Conservation (phyloP, 1,140 invertebrate species). For the Harpegnathos saltator region DNA sequence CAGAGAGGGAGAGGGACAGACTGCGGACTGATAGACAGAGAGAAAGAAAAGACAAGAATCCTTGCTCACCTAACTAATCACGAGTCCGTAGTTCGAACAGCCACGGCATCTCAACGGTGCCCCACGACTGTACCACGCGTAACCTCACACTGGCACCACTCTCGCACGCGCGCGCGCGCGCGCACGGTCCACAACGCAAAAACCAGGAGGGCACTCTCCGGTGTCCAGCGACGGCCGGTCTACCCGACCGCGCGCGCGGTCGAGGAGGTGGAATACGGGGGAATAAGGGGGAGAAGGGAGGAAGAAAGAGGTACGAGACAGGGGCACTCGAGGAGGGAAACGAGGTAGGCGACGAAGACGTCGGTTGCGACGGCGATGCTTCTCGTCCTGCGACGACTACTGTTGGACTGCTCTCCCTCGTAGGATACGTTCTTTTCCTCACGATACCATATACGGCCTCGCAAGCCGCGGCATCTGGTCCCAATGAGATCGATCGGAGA, state of each 20-base stretch:
- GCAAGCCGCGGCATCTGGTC: conserved; percentile 6
- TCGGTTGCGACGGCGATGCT: not conserved
- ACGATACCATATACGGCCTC: conserved; percentile 28
- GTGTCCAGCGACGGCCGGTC: conserved; percentile 3
- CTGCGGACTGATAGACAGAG: not conserved
- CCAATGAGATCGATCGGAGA: conserved; percentile 1
- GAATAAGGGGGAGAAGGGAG: too few relatives aligned
- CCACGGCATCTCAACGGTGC: conserved; percentile 85
- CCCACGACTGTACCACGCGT: conserved; percentile 75
- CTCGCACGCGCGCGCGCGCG: conserved; percentile 65
- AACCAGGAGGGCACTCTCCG: conserved; percentile 63
- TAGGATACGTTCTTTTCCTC: conserved; percentile 25
- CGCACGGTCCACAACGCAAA: conserved; percentile 61
- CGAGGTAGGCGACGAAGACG: not conserved
- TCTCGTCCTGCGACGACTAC: not conserved
- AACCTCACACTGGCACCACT: conserved; percentile 77
- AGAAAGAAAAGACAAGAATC: not conserved
- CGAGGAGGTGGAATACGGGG: not conserved
- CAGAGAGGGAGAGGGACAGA: not conserved
- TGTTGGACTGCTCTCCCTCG: conserved; percentile 3
- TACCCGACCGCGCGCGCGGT: not conserved
- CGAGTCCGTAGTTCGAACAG: conserved; percentile 81
- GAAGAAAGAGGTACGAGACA: too few relatives aligned
- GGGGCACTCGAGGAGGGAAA: not conserved
- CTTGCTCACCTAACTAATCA: conserved; percentile 84